Conservation (phyloP, 2,888 invertebrate species). For the Leucoma salicis region DNA sequence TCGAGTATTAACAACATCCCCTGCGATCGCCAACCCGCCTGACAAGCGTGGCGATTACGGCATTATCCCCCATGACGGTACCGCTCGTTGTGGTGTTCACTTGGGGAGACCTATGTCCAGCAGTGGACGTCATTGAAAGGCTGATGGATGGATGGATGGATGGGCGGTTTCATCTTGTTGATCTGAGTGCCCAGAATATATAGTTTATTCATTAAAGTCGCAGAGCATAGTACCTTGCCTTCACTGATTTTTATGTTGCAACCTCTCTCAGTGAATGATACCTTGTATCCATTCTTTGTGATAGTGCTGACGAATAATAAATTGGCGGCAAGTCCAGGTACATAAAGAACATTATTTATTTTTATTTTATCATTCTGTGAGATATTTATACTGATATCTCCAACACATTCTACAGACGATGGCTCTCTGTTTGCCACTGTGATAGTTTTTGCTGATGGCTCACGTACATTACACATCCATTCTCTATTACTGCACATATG, state of each 20-base stretch:
- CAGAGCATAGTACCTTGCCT: constrained; percentile 12
- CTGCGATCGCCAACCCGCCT: too few species aligned
- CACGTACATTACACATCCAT: constrained; percentile 6
- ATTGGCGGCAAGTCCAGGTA: constrained; percentile 28
- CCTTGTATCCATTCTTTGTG: constrained; percentile 15
- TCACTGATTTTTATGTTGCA: constrained; percentile 10
- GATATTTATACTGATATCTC: constrained; percentile 1
- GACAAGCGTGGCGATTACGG: too few species aligned
- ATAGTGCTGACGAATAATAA: constrained; percentile 14
- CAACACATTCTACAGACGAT: constrained; percentile 2
- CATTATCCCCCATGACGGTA: too few species aligned
- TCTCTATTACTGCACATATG: constrained; percentile 13
- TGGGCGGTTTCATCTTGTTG: too few species aligned
- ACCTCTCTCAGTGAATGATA: constrained; percentile 15
- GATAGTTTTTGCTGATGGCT: constrained; percentile 17
- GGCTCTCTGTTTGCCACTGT: constrained; percentile 28
- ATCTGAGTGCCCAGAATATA: constrained; percentile 7
- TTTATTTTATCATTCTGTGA: constrained; percentile 15
- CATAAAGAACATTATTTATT: constrained; percentile 30
- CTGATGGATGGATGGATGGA: too few species aligned
- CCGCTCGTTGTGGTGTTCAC: too few species aligned
- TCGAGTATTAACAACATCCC: too few species aligned
- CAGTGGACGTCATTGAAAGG: too few species aligned
- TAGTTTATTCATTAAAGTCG: constrained; percentile 13
- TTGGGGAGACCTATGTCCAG: too few species aligned